Conservation (phyloP, 2,888 invertebrate species). For the Eupsilia transversa region DNA sequence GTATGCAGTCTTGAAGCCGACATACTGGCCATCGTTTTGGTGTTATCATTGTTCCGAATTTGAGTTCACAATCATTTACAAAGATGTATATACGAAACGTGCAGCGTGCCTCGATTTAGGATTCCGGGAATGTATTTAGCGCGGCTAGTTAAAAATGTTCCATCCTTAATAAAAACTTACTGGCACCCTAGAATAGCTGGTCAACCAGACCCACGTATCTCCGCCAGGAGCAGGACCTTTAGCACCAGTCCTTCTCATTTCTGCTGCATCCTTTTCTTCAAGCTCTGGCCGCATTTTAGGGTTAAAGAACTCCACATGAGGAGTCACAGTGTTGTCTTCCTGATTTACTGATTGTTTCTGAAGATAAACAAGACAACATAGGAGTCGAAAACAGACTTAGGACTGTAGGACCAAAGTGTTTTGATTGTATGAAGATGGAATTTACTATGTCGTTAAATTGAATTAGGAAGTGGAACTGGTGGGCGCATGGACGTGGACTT, state of each 20-base stretch:
- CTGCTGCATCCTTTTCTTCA: constrained; percentile 92
- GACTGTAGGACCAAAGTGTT: background rate
- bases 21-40: background rate
- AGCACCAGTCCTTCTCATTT: constrained; percentile 91
- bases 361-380: background rate
- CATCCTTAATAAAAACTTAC: constrained; percentile 90
- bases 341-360: constrained; percentile 85
- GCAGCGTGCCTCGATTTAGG: too few relatives aligned
- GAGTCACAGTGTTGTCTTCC: constrained; percentile 90
- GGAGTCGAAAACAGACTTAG: background rate
- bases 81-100: background rate
- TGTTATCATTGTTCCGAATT: background rate
- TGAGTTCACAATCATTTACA: background rate
- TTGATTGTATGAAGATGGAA: background rate
- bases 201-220: constrained; percentile 96
- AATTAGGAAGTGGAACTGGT: constrained; percentile 29
- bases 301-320: constrained; percentile 94
- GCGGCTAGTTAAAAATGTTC: too few relatives aligned
- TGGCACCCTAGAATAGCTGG: constrained; percentile 96
- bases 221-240: constrained; percentile 93
- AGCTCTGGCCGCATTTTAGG: constrained; percentile 92
- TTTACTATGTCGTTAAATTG: constrained; percentile 46
- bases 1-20: background rate
- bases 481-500: constrained; percentile 6
- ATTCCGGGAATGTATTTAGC: too few relatives aligned